Evolutionary conservation across 2,113 vertebrate genomes (phyloP).

Genomic region (Boulengeromyrus knoepffleri): DNA sequence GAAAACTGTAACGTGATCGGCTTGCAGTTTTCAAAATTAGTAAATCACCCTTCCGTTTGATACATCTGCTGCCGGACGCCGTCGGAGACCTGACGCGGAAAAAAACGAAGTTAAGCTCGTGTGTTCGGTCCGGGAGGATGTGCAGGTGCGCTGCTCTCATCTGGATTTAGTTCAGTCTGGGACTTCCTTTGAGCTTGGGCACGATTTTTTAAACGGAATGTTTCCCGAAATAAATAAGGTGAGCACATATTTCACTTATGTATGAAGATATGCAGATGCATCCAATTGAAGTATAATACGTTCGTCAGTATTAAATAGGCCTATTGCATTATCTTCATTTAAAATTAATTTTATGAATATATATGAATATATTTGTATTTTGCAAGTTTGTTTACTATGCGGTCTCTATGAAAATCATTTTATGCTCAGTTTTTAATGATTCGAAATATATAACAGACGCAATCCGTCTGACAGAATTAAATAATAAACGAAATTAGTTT

Average conservation of each 20-base stretch:
- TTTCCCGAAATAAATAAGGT: slow-evolving; percentile 71
- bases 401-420: not conserved
- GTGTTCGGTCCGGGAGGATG: slow-evolving; percentile 6
- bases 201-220: slow-evolving; percentile 40
- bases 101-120: not conserved
- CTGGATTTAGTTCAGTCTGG: slow-evolving; percentile 40
- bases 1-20: slow-evolving; percentile 14
- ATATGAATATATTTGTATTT: not conserved
- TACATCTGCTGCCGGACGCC: not conserved
- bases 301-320: not conserved
- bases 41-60: not conserved
- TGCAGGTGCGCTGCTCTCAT: not conserved
- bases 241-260: slow-evolving; percentile 34
- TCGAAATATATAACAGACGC: not conserved
- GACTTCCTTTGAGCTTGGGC: not conserved
- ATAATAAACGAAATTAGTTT: not conserved
- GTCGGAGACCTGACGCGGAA: not conserved
- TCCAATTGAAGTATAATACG: not conserved
- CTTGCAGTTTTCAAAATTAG: not conserved
- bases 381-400: not conserved
- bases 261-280: slow-evolving; percentile 16
- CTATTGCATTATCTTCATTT: not conserved
- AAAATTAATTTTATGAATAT: not conserved
- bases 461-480: not conserved
- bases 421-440: not conserved